Conservation (phyloP, 2,797 vertebrate species). For the Alosa sapidissima region DNA sequence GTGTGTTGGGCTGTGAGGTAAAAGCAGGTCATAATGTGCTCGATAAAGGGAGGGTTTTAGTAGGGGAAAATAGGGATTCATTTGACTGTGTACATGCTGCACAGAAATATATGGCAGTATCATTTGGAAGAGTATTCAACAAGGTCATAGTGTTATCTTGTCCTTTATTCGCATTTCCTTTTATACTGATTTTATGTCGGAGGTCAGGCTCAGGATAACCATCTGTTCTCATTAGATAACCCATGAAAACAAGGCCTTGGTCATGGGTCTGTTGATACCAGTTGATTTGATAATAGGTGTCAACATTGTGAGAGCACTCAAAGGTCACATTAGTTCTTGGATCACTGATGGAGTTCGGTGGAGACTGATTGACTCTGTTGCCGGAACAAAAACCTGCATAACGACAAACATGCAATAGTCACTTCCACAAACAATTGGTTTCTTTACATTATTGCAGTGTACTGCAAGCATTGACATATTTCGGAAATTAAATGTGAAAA, state of each 20-base stretch:
- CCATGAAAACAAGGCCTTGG: not conserved
- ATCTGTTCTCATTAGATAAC: not conserved
- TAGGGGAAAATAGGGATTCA: not conserved
- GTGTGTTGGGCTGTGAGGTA: not conserved
- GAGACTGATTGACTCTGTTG: not conserved
- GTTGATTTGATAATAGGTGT: not conserved
- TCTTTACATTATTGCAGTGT: not conserved
- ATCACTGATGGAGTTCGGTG: not conserved
- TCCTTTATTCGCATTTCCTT: not conserved
- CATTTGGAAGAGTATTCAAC: not conserved
- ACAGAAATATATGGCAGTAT: constrained; percentile 51
- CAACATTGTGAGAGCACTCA: not conserved
- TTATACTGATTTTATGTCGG: not conserved
- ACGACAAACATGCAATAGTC: not conserved
- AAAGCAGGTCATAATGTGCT: not conserved
- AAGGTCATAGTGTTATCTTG: not conserved
- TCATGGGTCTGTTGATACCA: not conserved
- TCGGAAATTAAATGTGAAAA: not conserved
- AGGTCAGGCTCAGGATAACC: not conserved
- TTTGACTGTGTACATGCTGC: not conserved
- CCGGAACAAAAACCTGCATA: not conserved
- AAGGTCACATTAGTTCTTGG: not conserved
- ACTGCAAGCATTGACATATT: not conserved
- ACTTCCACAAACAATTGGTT: not conserved
- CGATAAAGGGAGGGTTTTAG: not conserved